Conservation (phyloP, 2,113 vertebrate species). For the Colossoma macropomum region DNA sequence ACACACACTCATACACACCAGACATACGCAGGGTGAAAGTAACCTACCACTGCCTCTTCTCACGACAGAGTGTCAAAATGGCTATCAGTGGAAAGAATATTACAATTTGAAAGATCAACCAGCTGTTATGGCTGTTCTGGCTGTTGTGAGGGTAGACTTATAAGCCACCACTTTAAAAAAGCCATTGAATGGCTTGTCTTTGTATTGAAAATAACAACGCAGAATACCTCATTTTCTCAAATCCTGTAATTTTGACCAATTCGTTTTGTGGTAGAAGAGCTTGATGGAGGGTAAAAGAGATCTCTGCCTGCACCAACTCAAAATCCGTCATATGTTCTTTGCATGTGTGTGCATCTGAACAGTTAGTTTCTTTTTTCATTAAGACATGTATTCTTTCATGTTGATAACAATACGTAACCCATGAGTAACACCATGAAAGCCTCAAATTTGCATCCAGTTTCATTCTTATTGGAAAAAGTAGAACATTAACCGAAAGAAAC, state of each 20-base stretch:
- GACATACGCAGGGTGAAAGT: slow-evolving; percentile 32
- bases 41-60: slow-evolving; percentile 24
- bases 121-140: slow-evolving; percentile 45
- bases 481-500: slow-evolving; percentile 33
- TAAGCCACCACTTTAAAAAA: not conserved
- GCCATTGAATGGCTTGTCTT: not conserved
- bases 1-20: slow-evolving; percentile 32
- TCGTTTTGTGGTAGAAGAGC: slow-evolving; percentile 17
- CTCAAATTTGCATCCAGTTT: not conserved
- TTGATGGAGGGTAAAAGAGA: not conserved
- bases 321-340: slow-evolving; percentile 34
- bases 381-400: not conserved
- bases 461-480: not conserved
- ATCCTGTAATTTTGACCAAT: slow-evolving; percentile 23
- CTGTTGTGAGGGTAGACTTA: slow-evolving; percentile 15
- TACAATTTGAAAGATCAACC: slow-evolving; percentile 47
- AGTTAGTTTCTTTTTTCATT: slow-evolving; percentile 21
- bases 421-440: not conserved
- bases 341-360: slow-evolving; percentile 42
- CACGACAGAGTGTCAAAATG: slow-evolving; percentile 26
- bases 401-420: not conserved
- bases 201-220: not conserved
- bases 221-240: not conserved
- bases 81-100: slow-evolving; percentile 21
- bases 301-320: slow-evolving; percentile 27